Evolutionary conservation across 2,888 invertebrate genomes (phyloP).

Genomic region (Gari tellinella): DNA sequence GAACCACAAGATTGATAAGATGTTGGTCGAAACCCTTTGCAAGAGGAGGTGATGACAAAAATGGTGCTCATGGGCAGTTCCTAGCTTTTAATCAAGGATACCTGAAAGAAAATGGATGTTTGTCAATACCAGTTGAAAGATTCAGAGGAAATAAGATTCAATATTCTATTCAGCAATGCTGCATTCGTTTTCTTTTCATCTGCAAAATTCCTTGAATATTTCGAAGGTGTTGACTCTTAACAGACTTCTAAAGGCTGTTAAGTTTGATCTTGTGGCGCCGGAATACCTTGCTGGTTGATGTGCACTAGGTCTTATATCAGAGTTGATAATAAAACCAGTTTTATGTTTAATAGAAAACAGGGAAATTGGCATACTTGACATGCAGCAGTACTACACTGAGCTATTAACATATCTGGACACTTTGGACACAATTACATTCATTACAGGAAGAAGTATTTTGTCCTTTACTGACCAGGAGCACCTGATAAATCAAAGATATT

Average conservation of each 20-base stretch:
- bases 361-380: conserved; percentile 25
- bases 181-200: background rate
- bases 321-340: conserved; percentile 32
- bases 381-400: conserved; percentile 23
- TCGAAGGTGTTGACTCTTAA: conserved; percentile 18
- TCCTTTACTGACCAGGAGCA: conserved; percentile 9
- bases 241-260: conserved; percentile 22
- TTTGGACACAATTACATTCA: conserved; percentile 9
- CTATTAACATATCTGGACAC: conserved; percentile 30
- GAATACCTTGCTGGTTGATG: conserved; percentile 53
- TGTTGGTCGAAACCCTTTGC: conserved; percentile 34
- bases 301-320: conserved; percentile 45
- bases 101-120: conserved; percentile 16
- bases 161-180: conserved; percentile 44
- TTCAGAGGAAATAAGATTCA: conserved; percentile 51
- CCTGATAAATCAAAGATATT: conserved; percentile 4
- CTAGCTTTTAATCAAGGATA: conserved; percentile 11
- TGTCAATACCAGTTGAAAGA: conserved; percentile 30
- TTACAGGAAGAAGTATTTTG: conserved; percentile 14
- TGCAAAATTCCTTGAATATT: conserved; percentile 26
- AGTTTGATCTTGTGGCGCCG: conserved; percentile 32
- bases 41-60: conserved; percentile 33
- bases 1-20: conserved; percentile 22
- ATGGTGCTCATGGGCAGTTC: conserved; percentile 17
- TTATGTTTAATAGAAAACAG: conserved; percentile 38